These are phyloP conservation scores for Volucella bombylans DNA, from an alignment of 2,888 invertebrate genomes.

Conservation along the genomic window DNA sequence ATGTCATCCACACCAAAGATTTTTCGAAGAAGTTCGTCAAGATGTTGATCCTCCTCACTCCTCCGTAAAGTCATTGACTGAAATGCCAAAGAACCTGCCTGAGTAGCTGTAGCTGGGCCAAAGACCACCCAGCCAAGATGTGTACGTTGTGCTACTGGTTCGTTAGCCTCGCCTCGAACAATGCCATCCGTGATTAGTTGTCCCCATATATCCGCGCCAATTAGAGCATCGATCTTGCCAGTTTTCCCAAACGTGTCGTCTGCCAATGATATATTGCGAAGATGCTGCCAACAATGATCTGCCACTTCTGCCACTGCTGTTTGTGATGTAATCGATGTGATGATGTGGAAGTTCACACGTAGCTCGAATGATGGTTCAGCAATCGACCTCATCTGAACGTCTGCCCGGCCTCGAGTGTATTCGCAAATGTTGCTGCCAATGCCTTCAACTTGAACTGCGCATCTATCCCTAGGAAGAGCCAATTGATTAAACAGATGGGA, in stretches of 20 bases:
- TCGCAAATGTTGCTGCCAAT: not conserved
- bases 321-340: conserved; percentile 29
- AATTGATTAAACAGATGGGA: conserved; percentile 37
- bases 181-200: conserved; percentile 7
- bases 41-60: not conserved
- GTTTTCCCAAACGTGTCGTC: conserved; percentile 74
- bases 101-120: not conserved
- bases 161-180: not conserved
- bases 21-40: too few relatives aligned
- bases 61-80: not conserved
- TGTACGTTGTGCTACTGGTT: not conserved
- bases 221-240: conserved; percentile 28
- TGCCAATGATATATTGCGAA: conserved; percentile 61
- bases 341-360: not conserved
- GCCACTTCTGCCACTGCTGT: conserved; percentile 70
- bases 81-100: not conserved
- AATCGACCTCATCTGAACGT: not conserved
- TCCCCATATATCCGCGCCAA: conserved; percentile 3
- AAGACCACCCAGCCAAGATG: conserved; percentile 3
- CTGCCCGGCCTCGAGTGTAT: conserved; percentile 8
- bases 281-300: conserved; percentile 61
- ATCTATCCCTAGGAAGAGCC: conserved; percentile 17
- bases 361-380: conserved; percentile 22
- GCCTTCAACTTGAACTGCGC: conserved; percentile 31
- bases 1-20: not conserved